Base-by-base conservation (phyloP, 2,797 vertebrate species). In the Dryobates pubescens region DNA sequence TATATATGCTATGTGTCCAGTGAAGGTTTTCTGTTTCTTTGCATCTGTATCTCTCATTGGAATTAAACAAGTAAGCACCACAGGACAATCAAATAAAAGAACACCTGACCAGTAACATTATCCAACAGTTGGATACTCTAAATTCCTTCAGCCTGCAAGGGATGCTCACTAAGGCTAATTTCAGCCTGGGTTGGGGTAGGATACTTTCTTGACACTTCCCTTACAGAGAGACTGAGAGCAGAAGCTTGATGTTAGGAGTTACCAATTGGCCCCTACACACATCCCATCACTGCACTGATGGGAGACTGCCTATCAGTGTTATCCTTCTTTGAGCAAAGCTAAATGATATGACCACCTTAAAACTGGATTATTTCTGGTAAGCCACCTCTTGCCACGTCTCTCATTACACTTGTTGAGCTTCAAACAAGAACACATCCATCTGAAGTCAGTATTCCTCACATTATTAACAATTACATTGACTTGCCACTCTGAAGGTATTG, bases 401-500 rank as follows among this genome's bases (percentile, higher is more conserved):
- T 59, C 41, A 26, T 38, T 32, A 47, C 5, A 17, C 29, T 34
- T 79, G 14, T 9, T 38, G 20, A 57, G 27, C 34, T 89, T 32
- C 51, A 62, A 71, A 68, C 1, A 26, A 1, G 2, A 59, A 70
- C 26, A 74, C 4, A 7, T 7, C 41, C 10, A 54, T 6, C 2
- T 0, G 1, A 2, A 64, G 5, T 3, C 61, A 24, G 7, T 61
- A 62, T 34, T 74, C 68, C 45, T 74, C 47, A 2, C 1, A 36
- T 6, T 54, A 62, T 17, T 51, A 64, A 58, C 11, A 89, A 91
- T 32, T 11, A 18, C 26, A 75, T 16, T 49, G 59, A 68, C 13
- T 34, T 57, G 2, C 51, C 76, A 57, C 32, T 88, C 74, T 81
- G n/a, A 65, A 85, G 13, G 14, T n/a, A 49, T 2, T 23, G 1